Base-by-base conservation (phyloP, 2,888 invertebrate genomes). In the Cryptus viduatorius region DNA sequence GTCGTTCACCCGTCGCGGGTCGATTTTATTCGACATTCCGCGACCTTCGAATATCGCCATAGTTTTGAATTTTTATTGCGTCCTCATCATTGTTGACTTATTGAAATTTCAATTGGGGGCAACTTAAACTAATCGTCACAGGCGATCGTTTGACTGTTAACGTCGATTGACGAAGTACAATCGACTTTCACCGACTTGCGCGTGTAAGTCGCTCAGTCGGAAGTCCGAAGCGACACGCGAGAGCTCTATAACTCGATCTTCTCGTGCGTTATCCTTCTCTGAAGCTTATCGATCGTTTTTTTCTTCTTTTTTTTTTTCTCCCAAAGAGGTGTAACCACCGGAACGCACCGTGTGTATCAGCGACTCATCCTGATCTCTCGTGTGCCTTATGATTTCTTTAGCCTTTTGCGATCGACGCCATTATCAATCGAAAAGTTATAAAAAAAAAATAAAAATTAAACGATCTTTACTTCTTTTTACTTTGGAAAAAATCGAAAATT, bases 251-350 rank as follows among this genome's bases (percentile, higher is more conserved):
- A 56, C 56, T 56, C 12, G 56, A 56, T 56, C 56, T 24, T 56
- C 12, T 19, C 19, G 56, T 56, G 56, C 56, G 4, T 56, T 24
- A 24, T 61, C 61, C 5, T 10, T 31, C 59, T 29, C 24, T 3
- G 8, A 14, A 24, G 59, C 12, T 59, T 59, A 59, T 59, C 59
- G 59, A 59, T 59, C 59, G 24, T 59, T 59, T 59, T 59, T 59
- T 12, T 48, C 3, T 3, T 24, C 3, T 3, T 24, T 24, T 29
- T 59, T 59, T 59, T 59, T 12, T 48, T 48, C 12, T 12, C n/a
- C 48, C 29, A 59, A 59, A 59, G n/a, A 10, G 59, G 59, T 59
- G 59, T 14, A 14, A 12, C 59, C 10, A 37, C 12, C 24, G 29
- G 12, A 24, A 29, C 59, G 19, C 59, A 29, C 19, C 59, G 19